These are phyloP conservation scores for Phasianus colchicus DNA, from an alignment of 2,113 vertebrate species.

Conservation along the genomic window DNA sequence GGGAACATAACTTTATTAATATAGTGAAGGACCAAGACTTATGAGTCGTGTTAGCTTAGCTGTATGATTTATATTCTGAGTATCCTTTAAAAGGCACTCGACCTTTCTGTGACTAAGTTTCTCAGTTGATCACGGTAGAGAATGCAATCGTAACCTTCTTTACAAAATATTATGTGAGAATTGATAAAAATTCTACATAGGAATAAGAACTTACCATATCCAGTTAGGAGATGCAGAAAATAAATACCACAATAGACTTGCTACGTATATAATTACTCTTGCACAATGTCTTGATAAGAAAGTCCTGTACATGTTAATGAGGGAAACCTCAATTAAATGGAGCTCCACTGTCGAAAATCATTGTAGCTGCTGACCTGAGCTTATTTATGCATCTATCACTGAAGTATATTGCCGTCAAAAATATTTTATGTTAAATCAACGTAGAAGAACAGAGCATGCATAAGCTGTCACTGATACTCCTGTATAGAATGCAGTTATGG, in stretches of 20 bases:
- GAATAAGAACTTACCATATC: neutral
- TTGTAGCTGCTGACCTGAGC: neutral
- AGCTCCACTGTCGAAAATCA: neutral
- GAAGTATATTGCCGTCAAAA: neutral
- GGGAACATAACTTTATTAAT: neutral
- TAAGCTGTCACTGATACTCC: neutral
- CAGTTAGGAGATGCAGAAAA: constrained; percentile 10
- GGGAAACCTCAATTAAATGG: neutral
- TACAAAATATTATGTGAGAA: constrained; percentile 1
- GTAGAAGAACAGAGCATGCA: neutral
- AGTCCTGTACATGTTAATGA: neutral
- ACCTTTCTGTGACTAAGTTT: constrained; percentile 1
- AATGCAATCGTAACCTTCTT: neutral
- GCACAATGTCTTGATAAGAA: neutral
- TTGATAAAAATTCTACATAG: neutral
- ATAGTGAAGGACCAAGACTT: neutral
- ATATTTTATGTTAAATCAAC: neutral
- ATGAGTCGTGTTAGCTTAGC: neutral
- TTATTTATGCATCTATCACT: neutral
- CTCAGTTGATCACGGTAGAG: neutral
- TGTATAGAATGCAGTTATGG: neutral
- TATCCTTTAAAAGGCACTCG: constrained; percentile 18
- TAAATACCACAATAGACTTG: neutral
- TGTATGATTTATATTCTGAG: neutral
- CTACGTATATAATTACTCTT: neutral